Evolutionary conservation across 1,140 invertebrate genomes (phyloP).

Genomic region (Luehdorfia chinensis): DNA sequence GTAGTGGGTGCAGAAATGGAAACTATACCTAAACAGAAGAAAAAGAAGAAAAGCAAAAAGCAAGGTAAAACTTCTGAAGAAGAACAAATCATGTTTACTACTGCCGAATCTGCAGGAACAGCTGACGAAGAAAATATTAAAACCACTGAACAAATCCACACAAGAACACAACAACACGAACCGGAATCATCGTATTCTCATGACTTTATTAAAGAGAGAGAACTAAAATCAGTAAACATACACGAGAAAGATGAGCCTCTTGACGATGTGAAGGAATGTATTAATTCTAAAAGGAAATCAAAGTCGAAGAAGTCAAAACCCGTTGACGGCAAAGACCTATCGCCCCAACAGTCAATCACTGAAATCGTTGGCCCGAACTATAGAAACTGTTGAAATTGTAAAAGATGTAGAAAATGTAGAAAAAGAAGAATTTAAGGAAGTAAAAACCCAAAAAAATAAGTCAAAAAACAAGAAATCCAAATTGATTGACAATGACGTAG

Average conservation of each 20-base stretch:
- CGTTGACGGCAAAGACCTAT: constrained; percentile 6
- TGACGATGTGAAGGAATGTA: neutral
- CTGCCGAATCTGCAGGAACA: constrained; percentile 8
- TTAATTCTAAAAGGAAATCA: constrained; percentile 18
- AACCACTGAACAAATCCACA: constrained; percentile 18
- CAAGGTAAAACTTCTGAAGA: constrained; percentile 19
- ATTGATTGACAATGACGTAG: constrained; percentile 78
- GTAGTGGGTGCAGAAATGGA: neutral
- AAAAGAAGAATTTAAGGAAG: constrained; percentile 29
- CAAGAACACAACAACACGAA: too few relatives aligned
- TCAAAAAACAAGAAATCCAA: constrained; percentile 49
- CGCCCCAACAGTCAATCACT: neutral
- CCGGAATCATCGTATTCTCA: too few relatives aligned
- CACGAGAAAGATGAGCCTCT: constrained; percentile 11
- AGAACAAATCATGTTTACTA: constrained; percentile 15
- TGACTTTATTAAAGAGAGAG: too few relatives aligned
- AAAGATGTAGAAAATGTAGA: constrained; percentile 42
- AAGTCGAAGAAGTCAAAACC: constrained; percentile 17
- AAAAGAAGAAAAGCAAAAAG: constrained; percentile 22
- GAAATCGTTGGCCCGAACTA: too few relatives aligned
- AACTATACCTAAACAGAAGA: constrained; percentile 20
- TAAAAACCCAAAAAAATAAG: constrained; percentile 73
- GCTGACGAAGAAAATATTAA: constrained; percentile 17
- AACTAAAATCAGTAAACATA: constrained; percentile 18
- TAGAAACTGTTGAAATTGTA: constrained; percentile 3